phyloP scores from a whole-genome alignment of 2,113 vertebrate species.

The Chaenogobius annularis region DNA sequence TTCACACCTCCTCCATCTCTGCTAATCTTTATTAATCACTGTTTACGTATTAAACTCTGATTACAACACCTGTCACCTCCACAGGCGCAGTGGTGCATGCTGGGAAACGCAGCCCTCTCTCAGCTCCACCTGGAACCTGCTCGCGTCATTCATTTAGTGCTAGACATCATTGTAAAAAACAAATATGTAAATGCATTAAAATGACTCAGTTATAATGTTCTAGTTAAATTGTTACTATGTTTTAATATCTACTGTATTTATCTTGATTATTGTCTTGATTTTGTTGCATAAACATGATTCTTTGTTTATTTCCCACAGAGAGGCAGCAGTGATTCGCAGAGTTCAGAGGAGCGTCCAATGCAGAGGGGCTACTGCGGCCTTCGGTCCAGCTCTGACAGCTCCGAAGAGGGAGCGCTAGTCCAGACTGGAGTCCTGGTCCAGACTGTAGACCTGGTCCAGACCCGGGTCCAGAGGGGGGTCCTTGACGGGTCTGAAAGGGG shows the following conservation, averaged over 20 bases:
- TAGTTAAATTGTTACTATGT: too few relatives aligned
- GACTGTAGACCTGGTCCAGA: slow-evolving; percentile 14
- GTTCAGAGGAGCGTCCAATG: slow-evolving; percentile 63
- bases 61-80: slow-evolving; percentile 41
- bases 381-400: slow-evolving; percentile 45
- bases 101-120: slow-evolving; percentile 9
- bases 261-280: too few relatives aligned
- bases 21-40: slow-evolving; percentile 56
- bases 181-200: not conserved
- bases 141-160: not conserved
- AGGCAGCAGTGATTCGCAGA: slow-evolving; percentile 68
- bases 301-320: slow-evolving; percentile 43
- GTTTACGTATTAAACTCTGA: slow-evolving; percentile 55
- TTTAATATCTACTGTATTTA: not conserved
- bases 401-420: slow-evolving; percentile 38
- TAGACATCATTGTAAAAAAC: not conserved
- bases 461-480: not conserved
- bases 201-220: too few relatives aligned
- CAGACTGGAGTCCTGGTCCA: slow-evolving; percentile 11
- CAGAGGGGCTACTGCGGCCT: slow-evolving; percentile 34
- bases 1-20: slow-evolving; percentile 26
- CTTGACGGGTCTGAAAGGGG: not conserved
- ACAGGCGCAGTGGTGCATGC: slow-evolving; percentile 15
- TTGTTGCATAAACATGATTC: too few relatives aligned
- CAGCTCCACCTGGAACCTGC: slow-evolving; percentile 1